phyloP scores from a whole-genome alignment of 2,797 vertebrate genomes.

The Chanos chanos region DNA sequence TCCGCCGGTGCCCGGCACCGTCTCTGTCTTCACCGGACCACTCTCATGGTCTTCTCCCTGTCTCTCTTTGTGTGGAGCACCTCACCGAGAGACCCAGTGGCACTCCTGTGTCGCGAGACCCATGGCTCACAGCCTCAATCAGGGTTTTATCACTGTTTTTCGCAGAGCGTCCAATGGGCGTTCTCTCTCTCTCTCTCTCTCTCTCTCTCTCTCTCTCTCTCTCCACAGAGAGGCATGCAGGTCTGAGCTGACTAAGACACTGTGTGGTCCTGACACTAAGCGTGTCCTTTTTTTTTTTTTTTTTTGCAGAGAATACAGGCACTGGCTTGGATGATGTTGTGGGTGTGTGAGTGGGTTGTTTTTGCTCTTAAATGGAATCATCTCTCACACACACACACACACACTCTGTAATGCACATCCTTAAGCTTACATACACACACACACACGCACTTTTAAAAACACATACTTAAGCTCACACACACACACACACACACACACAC shows the following conservation, averaged over 20 bases:
- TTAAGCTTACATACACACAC: constrained; percentile 53
- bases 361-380: constrained; percentile 18
- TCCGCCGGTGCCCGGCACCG: constrained; percentile 14
- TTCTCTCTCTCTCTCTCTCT: constrained; percentile 16
- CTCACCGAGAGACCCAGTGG: too few relatives aligned
- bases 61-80: constrained; percentile 2
- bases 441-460: constrained; percentile 5
- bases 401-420: constrained; percentile 43
- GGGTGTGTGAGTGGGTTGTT: constrained; percentile 1
- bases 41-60: constrained; percentile 25
- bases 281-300: too few relatives aligned
- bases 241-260: too few relatives aligned
- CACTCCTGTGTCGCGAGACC: too few relatives aligned
- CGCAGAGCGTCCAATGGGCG: constrained; percentile 27
- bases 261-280: too few relatives aligned
- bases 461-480: constrained; percentile 29
- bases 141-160: constrained; percentile 43
- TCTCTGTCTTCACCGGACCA: constrained; percentile 20
- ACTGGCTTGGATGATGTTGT: constrained; percentile 5
- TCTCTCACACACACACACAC: constrained; percentile 38
- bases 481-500: background rate
- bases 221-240: too few relatives aligned
- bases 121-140: constrained; percentile 72
- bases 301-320: constrained; percentile 19
- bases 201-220: constrained; percentile 54